Base-by-base conservation (phyloP, 2,888 invertebrate species). In the Drosophila yooni region DNA sequence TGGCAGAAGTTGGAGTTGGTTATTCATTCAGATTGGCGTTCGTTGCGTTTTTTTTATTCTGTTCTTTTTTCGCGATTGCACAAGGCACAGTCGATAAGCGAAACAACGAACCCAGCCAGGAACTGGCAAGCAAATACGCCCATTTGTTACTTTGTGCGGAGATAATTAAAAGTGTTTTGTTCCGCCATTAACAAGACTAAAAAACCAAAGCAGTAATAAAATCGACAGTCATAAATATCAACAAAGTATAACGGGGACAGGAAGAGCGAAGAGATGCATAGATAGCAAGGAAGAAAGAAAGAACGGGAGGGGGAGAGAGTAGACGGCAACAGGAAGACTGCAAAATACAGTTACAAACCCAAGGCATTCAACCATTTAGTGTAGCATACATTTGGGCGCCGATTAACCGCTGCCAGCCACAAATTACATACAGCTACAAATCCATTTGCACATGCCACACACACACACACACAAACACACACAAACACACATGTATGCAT, bases 81-180 rank as follows among this genome's bases (percentile, higher is more conserved):
- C 48, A 75, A 58, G 73, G 62, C 69, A 48, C 60, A 60, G 56
- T 75, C 67, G 73, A 75, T 78, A 80, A 63, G 54, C 65, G 73
- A 64, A 68, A 70, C 63, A 11, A 66, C 56, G 63, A 25, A 4
- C 4, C 4, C 4, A 61, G 38, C 36, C 66, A 54, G 27, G n/a
- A 36, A 11, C 25, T 8, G 25, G 21, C 34, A 18, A 10, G 34
- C 18, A 36, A n/a, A 46, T 10, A 27, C 31, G 38, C 46, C 54
- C 27, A 59, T 34, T 15, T 57, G 51, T 60, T 21, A 18, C 51
- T 53, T 33, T 48, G 54, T 51, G 54, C 34, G 54, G 50, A 62
- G 85, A 79, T 86, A 85, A 88, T 85, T 85, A 81, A 79, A 85
- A 79, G 74, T 82, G 79, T 79, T 85, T 78, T 68, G 63, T 77